Percentiles rank a stretch among this genome's conserved stretches.
These are phyloP conservation scores for Calidris pugnax DNA, from an alignment of 2,113 vertebrate genomes.

Conservation along the genomic window DNA sequence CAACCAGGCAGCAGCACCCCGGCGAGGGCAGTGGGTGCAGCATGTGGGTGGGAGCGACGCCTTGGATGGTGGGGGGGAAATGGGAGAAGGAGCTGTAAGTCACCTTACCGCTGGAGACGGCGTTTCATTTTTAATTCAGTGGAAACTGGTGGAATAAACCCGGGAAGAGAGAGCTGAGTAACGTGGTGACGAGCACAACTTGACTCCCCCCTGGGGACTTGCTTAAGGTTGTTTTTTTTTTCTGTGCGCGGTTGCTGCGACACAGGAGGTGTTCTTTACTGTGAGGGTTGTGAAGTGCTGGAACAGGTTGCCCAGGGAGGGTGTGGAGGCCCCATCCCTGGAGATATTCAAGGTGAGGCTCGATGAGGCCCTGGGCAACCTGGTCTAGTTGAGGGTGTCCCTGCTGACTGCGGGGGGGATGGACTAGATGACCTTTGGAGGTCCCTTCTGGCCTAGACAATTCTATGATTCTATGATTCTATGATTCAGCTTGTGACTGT, in stretches of 20 bases:
- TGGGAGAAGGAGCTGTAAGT: not conserved
- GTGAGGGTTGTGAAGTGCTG: too few species aligned
- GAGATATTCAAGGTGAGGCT: too few species aligned
- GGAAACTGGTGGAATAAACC: not conserved
- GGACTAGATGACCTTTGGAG: too few species aligned
- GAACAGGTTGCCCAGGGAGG: too few species aligned
- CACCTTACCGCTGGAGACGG: not conserved
- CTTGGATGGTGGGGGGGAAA: not conserved
- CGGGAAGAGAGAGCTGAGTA: not conserved
- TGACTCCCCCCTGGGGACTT: not conserved
- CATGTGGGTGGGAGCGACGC: not conserved
- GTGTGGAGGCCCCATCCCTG: too few species aligned
- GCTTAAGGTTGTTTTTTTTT: not conserved
- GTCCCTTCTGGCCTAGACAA: too few species aligned
- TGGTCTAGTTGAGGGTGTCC: too few species aligned
- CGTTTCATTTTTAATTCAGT: not conserved
- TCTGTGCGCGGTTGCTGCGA: not conserved
- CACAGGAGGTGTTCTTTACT: not conserved
- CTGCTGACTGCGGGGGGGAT: too few species aligned
- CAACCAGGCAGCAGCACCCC: not conserved
- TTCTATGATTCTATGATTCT: too few species aligned
- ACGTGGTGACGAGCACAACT: not conserved
- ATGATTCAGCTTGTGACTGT: not conserved
- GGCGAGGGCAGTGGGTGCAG: not conserved
- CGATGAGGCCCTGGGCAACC: too few species aligned